Conservation (phyloP, 2,888 invertebrate genomes). For the Melipona bicolor region DNA sequence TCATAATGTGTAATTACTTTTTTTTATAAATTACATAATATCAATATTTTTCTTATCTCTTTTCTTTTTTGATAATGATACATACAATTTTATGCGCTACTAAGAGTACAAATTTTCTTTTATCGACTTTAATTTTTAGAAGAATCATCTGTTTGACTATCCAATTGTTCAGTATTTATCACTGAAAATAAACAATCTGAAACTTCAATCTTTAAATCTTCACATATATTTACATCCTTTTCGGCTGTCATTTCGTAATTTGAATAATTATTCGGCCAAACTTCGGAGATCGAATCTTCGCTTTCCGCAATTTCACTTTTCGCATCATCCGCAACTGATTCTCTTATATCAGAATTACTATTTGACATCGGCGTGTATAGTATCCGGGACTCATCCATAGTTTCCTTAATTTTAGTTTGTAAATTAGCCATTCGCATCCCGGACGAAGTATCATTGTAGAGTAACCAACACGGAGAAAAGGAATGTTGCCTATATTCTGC, state of each 20-base stretch:
- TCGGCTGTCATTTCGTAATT: slow-evolving; percentile 41
- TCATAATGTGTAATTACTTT: slow-evolving; percentile 32
- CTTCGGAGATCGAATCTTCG: slow-evolving; percentile 69
- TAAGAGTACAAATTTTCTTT: slow-evolving; percentile 23
- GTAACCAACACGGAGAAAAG: slow-evolving; percentile 75
- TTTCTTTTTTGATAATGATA: slow-evolving; percentile 18
- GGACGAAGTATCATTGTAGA: slow-evolving; percentile 74
- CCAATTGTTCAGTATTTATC: slow-evolving; percentile 45
- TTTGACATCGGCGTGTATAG: slow-evolving; percentile 36
- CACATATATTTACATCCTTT: slow-evolving; percentile 39
- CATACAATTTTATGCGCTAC: slow-evolving; percentile 40
- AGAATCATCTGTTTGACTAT: slow-evolving; percentile 24
- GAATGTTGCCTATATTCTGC: slow-evolving; percentile 75
- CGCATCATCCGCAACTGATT: slow-evolving; percentile 27
- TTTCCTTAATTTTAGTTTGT: slow-evolving; percentile 32
- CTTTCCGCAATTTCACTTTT: slow-evolving; percentile 39
- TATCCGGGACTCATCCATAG: slow-evolving; percentile 36
- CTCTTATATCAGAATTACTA: slow-evolving; percentile 52
- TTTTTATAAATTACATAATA: slow-evolving; percentile 37
- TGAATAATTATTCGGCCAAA: slow-evolving; percentile 71
- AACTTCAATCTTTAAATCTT: slow-evolving; percentile 52
- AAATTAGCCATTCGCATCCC: slow-evolving; percentile 73
- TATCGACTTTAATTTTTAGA: slow-evolving; percentile 35
- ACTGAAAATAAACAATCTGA: slow-evolving; percentile 62
- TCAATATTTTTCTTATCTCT: slow-evolving; percentile 23